These are phyloP conservation scores for Penaeus monodon DNA, from an alignment of 2,888 invertebrate species.

Conservation along the genomic window DNA sequence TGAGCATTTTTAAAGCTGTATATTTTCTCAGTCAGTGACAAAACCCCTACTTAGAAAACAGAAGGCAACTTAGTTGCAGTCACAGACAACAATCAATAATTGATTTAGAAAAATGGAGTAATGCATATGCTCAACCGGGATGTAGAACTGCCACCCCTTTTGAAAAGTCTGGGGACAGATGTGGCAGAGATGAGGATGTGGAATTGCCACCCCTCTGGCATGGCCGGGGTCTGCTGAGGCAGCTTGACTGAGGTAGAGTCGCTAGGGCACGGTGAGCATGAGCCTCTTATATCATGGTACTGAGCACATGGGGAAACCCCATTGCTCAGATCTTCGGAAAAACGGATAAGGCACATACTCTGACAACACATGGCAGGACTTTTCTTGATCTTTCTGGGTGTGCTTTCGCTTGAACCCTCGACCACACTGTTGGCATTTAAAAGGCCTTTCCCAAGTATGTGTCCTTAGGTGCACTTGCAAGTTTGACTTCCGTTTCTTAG, in stretches of 20 bases:
- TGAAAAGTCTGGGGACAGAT: not conserved
- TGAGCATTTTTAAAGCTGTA: slow-evolving; percentile 57
- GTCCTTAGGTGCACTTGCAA: slow-evolving; percentile 64
- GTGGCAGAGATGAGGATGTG: not conserved
- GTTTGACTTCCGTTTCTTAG: slow-evolving; percentile 64
- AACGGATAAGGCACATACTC: slow-evolving; percentile 65
- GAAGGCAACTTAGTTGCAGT: slow-evolving; percentile 33
- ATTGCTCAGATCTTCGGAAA: slow-evolving; percentile 62
- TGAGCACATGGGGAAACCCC: slow-evolving; percentile 28
- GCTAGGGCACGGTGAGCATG: slow-evolving; percentile 42
- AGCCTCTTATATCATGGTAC: slow-evolving; percentile 47
- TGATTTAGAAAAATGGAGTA: slow-evolving; percentile 28
- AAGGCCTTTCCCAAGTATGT: slow-evolving; percentile 65
- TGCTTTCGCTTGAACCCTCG: slow-evolving; percentile 65
- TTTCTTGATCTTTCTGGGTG: slow-evolving; percentile 66
- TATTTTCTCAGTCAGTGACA: slow-evolving; percentile 41
- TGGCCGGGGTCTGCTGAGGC: slow-evolving; percentile 27
- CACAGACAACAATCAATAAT: slow-evolving; percentile 36
- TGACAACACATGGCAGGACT: slow-evolving; percentile 65
- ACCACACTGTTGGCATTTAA: slow-evolving; percentile 65
- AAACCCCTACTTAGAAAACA: slow-evolving; percentile 16
- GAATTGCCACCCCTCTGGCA: slow-evolving; percentile 9
- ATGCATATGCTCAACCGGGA: slow-evolving; percentile 47
- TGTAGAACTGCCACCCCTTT: slow-evolving; percentile 18
- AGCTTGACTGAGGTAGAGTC: slow-evolving; percentile 55